Base-by-base conservation (phyloP, 2,888 invertebrate genomes). In the Furcula furcula region DNA sequence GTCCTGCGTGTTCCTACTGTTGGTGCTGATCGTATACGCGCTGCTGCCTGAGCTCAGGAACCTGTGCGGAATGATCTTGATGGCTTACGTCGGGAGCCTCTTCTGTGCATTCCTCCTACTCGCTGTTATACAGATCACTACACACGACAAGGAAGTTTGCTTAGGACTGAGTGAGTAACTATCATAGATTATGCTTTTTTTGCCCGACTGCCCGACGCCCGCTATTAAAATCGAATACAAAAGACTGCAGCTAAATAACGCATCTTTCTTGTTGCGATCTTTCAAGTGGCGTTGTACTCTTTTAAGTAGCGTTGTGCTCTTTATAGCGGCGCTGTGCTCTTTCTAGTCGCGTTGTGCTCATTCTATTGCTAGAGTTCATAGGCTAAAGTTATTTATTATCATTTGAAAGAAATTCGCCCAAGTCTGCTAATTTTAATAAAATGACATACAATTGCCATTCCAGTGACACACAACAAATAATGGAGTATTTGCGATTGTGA, bases 91-190 rank as follows among this genome's bases (percentile, higher is more conserved):
- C 7, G 54, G 53, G 10, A 71, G 75, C 31, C 49, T 76, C 7
- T 49, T 80, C 1, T 47, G 49, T 12, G 73, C 73, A 0, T 78
- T 78, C 43, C 13, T 77, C 0, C 33, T 68, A 1, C 43, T 83
- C 1, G 61, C 60, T 2, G 22, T 62, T 1, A 56, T 79, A 3
- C 73, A 78, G 18, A 25, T 65, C 1, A 27, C 34, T 0, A 2
- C 18, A 0, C 49, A 62, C 7, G 4, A 15, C 0, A 6, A 2
- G 1, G 0, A 1, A 0, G 27, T 19, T 1, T 81, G 80, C 38
- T 36, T 60, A 7, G 38, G 40, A 2, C 36, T 75, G 6, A 65
- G 80, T 80, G 58, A 74, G 73, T 63, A 33, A 26, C 10, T 12
- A 25, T 12, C 5, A 21, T 13, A 12, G 16, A 18, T 12, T 3